phyloP scores from a whole-genome alignment of 2,888 invertebrate species.

The Tachina lurida region DNA sequence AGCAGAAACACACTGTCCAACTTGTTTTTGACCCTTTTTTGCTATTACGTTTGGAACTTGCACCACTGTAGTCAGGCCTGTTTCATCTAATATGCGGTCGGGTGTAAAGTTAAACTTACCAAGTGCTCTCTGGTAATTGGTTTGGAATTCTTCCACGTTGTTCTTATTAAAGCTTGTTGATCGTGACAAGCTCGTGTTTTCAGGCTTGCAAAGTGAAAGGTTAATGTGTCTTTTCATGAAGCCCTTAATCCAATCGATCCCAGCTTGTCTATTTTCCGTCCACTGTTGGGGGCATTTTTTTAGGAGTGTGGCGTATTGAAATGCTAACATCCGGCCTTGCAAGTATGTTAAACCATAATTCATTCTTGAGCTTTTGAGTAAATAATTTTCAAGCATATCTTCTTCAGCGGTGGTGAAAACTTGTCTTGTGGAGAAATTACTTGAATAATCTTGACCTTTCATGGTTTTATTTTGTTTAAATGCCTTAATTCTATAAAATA shows the following conservation, averaged over 20 bases:
- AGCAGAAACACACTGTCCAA: conserved; percentile 74
- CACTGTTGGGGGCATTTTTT: conserved; percentile 60
- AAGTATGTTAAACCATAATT: conserved; percentile 66
- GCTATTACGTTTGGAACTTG: conserved; percentile 70
- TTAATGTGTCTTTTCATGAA: conserved; percentile 71
- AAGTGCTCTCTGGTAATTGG: conserved; percentile 68
- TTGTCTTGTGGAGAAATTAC: conserved; percentile 63
- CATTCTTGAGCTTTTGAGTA: conserved; percentile 59
- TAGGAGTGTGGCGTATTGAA: conserved; percentile 65
- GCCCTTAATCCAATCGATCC: conserved; percentile 67
- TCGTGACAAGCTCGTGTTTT: conserved; percentile 70
- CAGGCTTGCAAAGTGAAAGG: conserved; percentile 67
- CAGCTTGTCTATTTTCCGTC: conserved; percentile 63
- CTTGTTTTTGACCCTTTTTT: conserved; percentile 69
- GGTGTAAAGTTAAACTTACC: conserved; percentile 66
- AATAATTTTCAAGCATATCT: conserved; percentile 63
- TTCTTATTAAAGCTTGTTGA: conserved; percentile 67
- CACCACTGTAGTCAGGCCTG: conserved; percentile 68
- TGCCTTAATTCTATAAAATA: conserved; percentile 66
- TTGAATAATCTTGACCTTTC: conserved; percentile 62
- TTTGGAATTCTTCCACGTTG: conserved; percentile 68
- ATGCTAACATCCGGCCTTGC: conserved; percentile 61
- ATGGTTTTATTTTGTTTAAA: conserved; percentile 62
- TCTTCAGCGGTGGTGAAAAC: conserved; percentile 67
- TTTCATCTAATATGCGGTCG: conserved; percentile 71